A percentile compares a stretch with the other conserved stretches of the same genome.
These are phyloP conservation scores for Macrophya annulata DNA, from an alignment of 2,888 invertebrate species.

Conservation along the genomic window DNA sequence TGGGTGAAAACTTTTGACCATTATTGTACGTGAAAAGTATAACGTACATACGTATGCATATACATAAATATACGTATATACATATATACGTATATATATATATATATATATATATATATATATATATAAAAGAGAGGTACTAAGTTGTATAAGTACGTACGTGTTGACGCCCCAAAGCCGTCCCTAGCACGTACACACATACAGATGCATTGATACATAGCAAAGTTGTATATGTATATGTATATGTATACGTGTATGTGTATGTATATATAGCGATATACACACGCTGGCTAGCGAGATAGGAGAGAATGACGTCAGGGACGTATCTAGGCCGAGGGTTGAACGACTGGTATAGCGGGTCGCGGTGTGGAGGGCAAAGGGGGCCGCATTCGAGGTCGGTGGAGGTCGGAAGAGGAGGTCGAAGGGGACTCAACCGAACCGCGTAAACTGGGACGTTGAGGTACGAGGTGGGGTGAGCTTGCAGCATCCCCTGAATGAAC, in stretches of 20 bases:
- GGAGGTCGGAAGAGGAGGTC: slow-evolving; percentile 50
- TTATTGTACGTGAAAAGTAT: background rate
- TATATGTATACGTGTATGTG: background rate
- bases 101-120: background rate
- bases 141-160: background rate
- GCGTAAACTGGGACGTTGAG: slow-evolving; percentile 44
- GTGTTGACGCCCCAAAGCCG: slow-evolving; percentile 26
- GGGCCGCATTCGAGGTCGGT: slow-evolving; percentile 36
- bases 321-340: slow-evolving; percentile 77
- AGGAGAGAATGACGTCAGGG: slow-evolving; percentile 74
- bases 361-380: slow-evolving; percentile 64
- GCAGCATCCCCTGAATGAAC: slow-evolving; percentile 52
- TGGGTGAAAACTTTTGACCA: background rate
- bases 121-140: background rate
- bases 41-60: background rate
- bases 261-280: slow-evolving; percentile 4
- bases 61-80: background rate
- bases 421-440: slow-evolving; percentile 46
- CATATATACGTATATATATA: background rate
- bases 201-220: background rate
- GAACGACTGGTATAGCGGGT: slow-evolving; percentile 76
- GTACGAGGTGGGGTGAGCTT: background rate
- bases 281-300: slow-evolving; percentile 50
- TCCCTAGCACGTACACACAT: background rate
- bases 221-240: background rate